Conservation (phyloP, 2,888 invertebrate species). For the Drosophila nr. medialis region DNA sequence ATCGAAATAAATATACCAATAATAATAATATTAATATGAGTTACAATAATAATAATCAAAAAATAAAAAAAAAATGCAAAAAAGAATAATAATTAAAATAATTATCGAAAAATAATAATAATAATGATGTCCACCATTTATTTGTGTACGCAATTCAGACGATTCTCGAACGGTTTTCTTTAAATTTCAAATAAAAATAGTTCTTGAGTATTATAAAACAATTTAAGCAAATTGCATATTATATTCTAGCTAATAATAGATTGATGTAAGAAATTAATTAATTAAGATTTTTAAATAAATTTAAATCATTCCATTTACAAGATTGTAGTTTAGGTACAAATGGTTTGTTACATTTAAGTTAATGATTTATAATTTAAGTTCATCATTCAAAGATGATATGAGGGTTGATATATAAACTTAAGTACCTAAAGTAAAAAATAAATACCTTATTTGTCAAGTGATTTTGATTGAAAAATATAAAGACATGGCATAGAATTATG, state of each 20-base stretch:
- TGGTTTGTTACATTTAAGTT: background rate
- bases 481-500: background rate
- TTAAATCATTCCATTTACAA: background rate
- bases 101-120: background rate
- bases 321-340: background rate
- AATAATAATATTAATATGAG: background rate
- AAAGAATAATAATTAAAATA: background rate
- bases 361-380: background rate
- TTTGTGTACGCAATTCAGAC: background rate
- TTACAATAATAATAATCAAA: background rate
- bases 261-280: too few relatives aligned
- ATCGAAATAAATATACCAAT: background rate
- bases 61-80: background rate
- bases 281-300: background rate
- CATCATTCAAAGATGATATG: background rate
- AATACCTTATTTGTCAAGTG: background rate
- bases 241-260: background rate
- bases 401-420: fast-evolving
- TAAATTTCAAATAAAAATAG: background rate
- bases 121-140: background rate
- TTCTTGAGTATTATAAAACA: background rate
- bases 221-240: background rate
- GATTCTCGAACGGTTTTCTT: background rate
- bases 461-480: background rate
- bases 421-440: background rate